Percentiles rank a stretch among this genome's conserved stretches.
Evolutionary conservation across 2,888 invertebrate species (phyloP).

Genomic region (Sinotaia quadrata): DNA sequence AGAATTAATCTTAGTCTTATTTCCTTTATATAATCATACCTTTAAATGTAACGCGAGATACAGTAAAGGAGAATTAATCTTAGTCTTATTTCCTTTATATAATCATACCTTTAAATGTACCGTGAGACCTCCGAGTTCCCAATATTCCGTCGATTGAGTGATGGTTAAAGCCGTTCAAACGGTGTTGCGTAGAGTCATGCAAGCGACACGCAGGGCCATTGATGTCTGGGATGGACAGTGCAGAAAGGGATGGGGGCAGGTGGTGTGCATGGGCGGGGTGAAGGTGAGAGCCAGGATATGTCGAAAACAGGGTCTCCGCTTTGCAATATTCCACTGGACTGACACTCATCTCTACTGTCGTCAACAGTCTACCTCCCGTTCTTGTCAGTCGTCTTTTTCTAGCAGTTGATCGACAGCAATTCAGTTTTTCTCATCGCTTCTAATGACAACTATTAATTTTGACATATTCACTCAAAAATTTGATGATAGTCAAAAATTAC

Average conservation of each 20-base stretch:
- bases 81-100: too few species aligned
- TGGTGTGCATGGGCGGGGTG: conserved; percentile 2
- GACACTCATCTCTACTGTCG: conserved; percentile 16
- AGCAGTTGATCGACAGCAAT: background rate
- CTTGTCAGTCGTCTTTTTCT: background rate
- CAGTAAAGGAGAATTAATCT: too few species aligned
- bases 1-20: too few species aligned
- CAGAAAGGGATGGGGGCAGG: conserved; percentile 7
- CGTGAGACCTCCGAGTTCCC: conserved; percentile 40
- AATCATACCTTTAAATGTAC: conserved; percentile 7
- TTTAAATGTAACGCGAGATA: background rate
- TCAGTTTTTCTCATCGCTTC: too few species aligned
- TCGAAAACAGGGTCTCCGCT: conserved; percentile 4
- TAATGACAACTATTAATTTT: too few species aligned
- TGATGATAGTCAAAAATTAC: too few species aligned
- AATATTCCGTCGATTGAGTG: conserved; percentile 61
- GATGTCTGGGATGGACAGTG: background rate
- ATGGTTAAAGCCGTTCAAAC: conserved; percentile 39
- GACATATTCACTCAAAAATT: too few species aligned
- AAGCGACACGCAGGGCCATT: conserved; percentile 3
- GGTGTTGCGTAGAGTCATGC: conserved; percentile 21
- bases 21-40: too few species aligned
- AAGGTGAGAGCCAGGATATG: conserved; percentile 15
- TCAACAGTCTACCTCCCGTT: background rate
- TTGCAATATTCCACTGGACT: conserved; percentile 11